Base-by-base conservation (phyloP, 2,888 invertebrate genomes). In the Torymus texanus region DNA sequence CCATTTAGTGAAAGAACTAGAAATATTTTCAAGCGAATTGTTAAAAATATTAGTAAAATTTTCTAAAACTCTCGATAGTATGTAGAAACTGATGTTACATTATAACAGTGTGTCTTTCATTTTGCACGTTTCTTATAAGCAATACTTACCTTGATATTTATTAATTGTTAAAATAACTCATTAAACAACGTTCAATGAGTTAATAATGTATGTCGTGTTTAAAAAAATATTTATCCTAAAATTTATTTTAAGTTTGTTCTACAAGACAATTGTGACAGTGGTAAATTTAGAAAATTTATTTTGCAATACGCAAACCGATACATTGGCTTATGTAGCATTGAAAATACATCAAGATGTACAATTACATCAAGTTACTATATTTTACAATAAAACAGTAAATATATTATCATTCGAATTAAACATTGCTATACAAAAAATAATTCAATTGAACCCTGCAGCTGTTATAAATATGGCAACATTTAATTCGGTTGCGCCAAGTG, bases 271-370 rank as follows among this genome's bases (percentile, higher is more conserved):
- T 11, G 1, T 61, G 3, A 1, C 4, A n/a, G 14, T 59, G 1
- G 84, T n/a, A 1, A 10, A n/a, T 41, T 65, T 70, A 0, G 50
- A 24, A 51, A 21, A 65, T 58, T 58, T 21, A 12, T 21, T 24
- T 12, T 21, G 58, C 13, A 2, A 4, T 14, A 18, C 2, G 0
- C n/a, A 50, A 50, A 14, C 21, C 10, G 59, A 18, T 59, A 14
- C 18, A 4, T 13, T 70, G 1, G 5, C 18, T 70, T 0, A 41
- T 14, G 5, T 59, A 18, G 58, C 59, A 13, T 2, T 8, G 0
- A 51, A 13, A 29, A n/a, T 62, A 62, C 55, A 29, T 5, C 11
- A 51, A n/a, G n/a, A 16, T 72, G 16, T 62, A 10, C 4, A 16
- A 2, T 3, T 24, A 18, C 24, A 55, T 55, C 62, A 63, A 63